Evolutionary conservation across 2,888 invertebrate genomes (phyloP), one percentile per base, ranked within the genome.

Genomic region (Mechanitis messenoides): DNA sequence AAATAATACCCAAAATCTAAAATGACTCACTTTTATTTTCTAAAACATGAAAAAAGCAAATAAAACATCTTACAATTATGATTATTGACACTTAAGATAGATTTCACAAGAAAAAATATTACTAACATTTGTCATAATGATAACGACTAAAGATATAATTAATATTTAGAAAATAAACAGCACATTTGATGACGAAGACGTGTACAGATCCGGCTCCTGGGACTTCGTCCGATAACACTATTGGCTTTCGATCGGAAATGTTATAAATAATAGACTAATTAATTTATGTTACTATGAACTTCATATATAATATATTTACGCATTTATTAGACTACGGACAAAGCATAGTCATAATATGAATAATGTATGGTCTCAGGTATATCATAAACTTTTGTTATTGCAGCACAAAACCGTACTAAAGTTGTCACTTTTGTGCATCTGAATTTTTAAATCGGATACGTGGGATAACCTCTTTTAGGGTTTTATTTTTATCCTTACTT

Each of bases 141-240:
- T 31, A 50, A 31, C 7, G 50, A 50, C 28, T 31, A 50, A 31
- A 50, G 31, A 50, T 28, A 50, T 50, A 31, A 50, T 6, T 31
- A 50, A 50, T 50, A 50, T 50, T 50, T 50, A 50, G 50, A 50
- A 50, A 31, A 50, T 50, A 50, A 50, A 31, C 50, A 47, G 28
- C 47, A 7, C n/a, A 50, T 31, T 50, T 31, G 31, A 50, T 50
- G 50, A 50, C 50, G 50, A 50, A 50, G 47, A 47, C 47, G n/a
- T 50, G 7, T 3, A 9, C 9, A 50, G 50, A 50, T 50, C 50
- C 50, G 50, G 50, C 31, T 31, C 50, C 31, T 6, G 50, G 31
- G 28, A 20, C 50, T 28, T 35, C 6, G 31, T 28, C 28, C 31
- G 50, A 50, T 50, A 50, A 50, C 50, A 50, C 31, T 50, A 11